Evolutionary conservation across 2,888 invertebrate species (phyloP).

Genomic region (Lacanobia oleracea): DNA sequence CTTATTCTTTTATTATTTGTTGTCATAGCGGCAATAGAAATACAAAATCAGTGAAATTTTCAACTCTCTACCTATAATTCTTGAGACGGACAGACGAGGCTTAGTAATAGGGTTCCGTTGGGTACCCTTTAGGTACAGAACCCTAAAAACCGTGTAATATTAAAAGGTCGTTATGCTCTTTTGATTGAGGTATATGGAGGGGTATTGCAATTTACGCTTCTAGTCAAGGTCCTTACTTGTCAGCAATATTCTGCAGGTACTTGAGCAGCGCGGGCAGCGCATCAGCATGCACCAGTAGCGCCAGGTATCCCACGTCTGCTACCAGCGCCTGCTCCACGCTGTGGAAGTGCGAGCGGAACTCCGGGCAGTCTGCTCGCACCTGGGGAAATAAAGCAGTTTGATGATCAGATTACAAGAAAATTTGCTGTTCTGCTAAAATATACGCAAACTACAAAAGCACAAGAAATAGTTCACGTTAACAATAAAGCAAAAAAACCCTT

Average conservation of each 20-base stretch:
- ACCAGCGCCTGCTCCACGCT: slow-evolving; percentile 95
- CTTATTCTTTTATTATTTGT: too few relatives aligned
- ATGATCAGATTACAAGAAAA: neutral
- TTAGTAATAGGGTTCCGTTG: too few relatives aligned
- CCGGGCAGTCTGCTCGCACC: slow-evolving; percentile 95
- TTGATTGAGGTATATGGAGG: too few relatives aligned
- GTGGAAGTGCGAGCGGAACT: slow-evolving; percentile 95
- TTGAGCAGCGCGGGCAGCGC: slow-evolving; percentile 93
- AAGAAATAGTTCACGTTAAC: neutral
- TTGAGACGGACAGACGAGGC: too few relatives aligned
- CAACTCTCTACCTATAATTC: too few relatives aligned
- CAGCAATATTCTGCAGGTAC: slow-evolving; percentile 91
- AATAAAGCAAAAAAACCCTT: neutral
- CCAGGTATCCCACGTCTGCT: slow-evolving; percentile 90
- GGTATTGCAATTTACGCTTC: too few relatives aligned
- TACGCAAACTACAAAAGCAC: neutral
- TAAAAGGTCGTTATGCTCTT: too few relatives aligned
- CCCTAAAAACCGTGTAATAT: too few relatives aligned
- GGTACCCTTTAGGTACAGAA: too few relatives aligned
- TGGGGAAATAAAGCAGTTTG: slow-evolving; percentile 69
- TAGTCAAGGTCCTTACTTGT: slow-evolving; percentile 88
- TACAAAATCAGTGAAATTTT: too few relatives aligned
- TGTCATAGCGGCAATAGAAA: too few relatives aligned
- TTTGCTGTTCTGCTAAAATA: neutral
- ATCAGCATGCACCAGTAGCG: slow-evolving; percentile 93